Base-by-base conservation (phyloP, 2,113 vertebrate species). In the Lampris megalopsis region DNA sequence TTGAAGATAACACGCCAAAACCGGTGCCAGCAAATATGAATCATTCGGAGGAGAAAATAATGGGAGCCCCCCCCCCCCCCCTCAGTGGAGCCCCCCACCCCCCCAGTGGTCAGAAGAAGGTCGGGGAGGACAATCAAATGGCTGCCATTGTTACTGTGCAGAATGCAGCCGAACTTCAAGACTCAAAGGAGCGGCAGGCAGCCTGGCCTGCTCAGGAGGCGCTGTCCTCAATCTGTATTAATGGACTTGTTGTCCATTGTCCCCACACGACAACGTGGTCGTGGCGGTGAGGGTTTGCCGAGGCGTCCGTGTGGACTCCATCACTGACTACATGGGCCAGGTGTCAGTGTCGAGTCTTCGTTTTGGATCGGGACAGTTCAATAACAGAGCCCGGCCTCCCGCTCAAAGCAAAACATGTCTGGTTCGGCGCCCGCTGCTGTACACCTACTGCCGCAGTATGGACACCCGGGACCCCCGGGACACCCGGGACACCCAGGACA, bases 281-380 rank as follows among this genome's bases (percentile, higher is more conserved):
- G 58, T 68, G 54, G 65, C 72, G 73, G 63, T 0, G 11, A 50
- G 58, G 68, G 56, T 57, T 0, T 69, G 52, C 37, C 74, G 50
- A 62, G 50, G 7, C 56, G n/a, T 71, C 6, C 1, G 11, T 13
- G 41, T 68, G 72, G 81, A 70, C 43, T 54, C 36, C 8, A 68
- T 67, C 80, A 68, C 82, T 69, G 72, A 83, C 86, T 64, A 73
- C 49, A 11, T 73, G 60, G 79, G 80, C 80, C 74, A 56, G 35
- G 24, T 24, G 0, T 24, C 24, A 24, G 24, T 24, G 24, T 24
- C 24, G 24, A 24, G 24, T 24, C 24, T 0, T 24, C 24, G 24
- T 24, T 24, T 24, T 24, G 24, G 24, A 24, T 24, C 24, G 24
- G 24, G 73, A 88, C 86, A 77, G 68, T 68, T 86, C 69, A 45